phyloP scores from a whole-genome alignment of 1,140 invertebrate species.

The Caenorhabditis tropicalis region DNA sequence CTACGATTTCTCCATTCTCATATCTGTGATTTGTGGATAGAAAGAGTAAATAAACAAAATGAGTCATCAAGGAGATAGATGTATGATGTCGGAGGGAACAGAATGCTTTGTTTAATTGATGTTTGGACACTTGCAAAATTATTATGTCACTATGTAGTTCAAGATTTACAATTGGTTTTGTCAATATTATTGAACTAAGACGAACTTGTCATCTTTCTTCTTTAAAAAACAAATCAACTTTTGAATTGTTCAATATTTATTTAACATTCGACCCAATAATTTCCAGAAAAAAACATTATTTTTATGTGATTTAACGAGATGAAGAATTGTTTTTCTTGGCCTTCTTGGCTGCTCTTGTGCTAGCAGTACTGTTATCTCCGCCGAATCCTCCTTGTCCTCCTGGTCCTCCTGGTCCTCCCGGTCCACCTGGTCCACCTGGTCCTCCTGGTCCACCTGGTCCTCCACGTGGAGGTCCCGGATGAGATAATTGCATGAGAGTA shows the following conservation, averaged over 20 bases:
- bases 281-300: background rate
- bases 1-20: background rate
- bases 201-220: background rate
- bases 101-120: slow-evolving; percentile 5
- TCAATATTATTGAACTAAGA: slow-evolving; percentile 18
- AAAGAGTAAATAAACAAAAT: slow-evolving; percentile 9
- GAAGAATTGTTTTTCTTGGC: slow-evolving; percentile 2
- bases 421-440: background rate
- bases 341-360: background rate
- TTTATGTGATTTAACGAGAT: background rate
- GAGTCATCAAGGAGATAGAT: background rate
- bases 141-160: background rate
- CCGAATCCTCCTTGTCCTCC: background rate
- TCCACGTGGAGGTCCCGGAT: slow-evolving; percentile 3
- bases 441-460: slow-evolving; percentile 22
- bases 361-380: background rate
- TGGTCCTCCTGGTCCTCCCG: background rate
- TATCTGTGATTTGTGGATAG: background rate
- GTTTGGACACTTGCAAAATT: slow-evolving; percentile 10
- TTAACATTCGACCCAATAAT: background rate
- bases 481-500: background rate
- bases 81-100: background rate
- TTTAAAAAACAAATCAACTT: background rate
- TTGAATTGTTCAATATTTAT: background rate
- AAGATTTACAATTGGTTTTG: background rate